Conservation (phyloP, 2,113 vertebrate species). For the Pedionomus torquatus region DNA sequence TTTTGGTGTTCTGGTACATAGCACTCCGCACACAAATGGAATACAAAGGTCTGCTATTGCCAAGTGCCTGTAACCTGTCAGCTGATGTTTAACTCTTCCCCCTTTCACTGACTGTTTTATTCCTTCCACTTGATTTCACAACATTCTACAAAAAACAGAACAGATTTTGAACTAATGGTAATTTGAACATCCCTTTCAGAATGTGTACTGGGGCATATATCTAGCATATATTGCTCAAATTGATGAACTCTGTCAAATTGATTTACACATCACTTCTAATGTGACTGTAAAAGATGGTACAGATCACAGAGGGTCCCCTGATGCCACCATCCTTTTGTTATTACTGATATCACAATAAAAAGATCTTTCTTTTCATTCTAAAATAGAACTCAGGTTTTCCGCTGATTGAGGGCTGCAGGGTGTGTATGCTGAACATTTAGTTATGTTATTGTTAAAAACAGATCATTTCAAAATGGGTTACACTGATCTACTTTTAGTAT, state of each 20-base stretch:
- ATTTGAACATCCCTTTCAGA: not conserved
- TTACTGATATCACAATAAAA: slow-evolving; percentile 39
- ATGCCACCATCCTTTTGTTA: not conserved
- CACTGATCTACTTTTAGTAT: not conserved
- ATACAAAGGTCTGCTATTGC: not conserved
- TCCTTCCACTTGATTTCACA: slow-evolving; percentile 33
- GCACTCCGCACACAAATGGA: not conserved
- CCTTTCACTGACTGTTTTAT: not conserved
- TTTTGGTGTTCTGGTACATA: not conserved
- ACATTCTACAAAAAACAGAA: not conserved
- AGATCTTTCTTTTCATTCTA: not conserved
- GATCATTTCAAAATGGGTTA: not conserved
- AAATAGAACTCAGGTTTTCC: not conserved
- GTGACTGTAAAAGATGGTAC: slow-evolving; percentile 14
- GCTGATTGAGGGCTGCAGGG: not conserved
- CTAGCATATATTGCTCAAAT: not conserved
- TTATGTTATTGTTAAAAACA: not conserved
- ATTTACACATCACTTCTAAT: slow-evolving; percentile 24
- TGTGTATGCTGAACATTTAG: not conserved
- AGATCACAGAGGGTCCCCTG: slow-evolving; percentile 12
- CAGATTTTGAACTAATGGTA: not conserved
- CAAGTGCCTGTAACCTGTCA: not conserved
- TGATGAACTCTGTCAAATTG: slow-evolving; percentile 18
- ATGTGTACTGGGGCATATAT: not conserved
- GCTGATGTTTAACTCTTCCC: not conserved